Evolutionary conservation across 2,113 vertebrate genomes (phyloP).

Genomic region (Amphiprion ocellaris): DNA sequence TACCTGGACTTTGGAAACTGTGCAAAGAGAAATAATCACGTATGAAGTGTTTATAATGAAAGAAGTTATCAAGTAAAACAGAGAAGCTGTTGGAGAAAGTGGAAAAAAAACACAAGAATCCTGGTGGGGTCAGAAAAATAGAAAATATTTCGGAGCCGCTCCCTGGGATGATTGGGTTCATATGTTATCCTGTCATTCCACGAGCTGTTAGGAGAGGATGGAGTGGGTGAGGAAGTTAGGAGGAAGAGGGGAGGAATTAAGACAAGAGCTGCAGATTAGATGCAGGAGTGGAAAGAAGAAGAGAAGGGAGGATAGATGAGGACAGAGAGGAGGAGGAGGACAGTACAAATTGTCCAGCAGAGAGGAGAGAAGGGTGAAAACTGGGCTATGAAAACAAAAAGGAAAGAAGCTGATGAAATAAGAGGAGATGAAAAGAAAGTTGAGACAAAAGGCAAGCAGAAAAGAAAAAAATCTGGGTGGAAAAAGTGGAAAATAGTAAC

Average conservation of each 20-base stretch:
- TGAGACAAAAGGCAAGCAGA: background rate
- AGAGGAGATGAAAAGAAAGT: background rate
- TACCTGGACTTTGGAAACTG: background rate
- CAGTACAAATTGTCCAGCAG: too few species aligned
- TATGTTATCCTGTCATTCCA: constrained; percentile 70
- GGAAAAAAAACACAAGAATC: constrained; percentile 16
- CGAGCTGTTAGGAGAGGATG: constrained; percentile 52
- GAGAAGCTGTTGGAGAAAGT: background rate
- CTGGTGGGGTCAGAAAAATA: constrained; percentile 48
- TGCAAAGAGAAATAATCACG: background rate
- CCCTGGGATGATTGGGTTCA: constrained; percentile 73
- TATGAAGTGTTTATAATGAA: constrained; percentile 15
- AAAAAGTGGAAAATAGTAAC: background rate
- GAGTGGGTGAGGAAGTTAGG: constrained; percentile 52
- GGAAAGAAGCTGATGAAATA: constrained; percentile 1
- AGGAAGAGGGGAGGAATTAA: constrained; percentile 38
- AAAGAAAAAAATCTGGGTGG: background rate
- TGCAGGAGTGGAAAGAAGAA: background rate
- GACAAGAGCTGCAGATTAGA: constrained; percentile 2
- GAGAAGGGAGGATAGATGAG: background rate
- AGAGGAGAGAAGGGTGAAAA: background rate
- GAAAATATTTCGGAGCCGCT: constrained; percentile 63
- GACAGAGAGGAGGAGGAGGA: background rate
- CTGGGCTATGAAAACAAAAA: too few species aligned
- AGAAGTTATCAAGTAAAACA: constrained; percentile 13